A percentile compares a stretch with the other conserved stretches of the same genome.
Conservation (phyloP, 30 jellyfish, hydroid and myxozoan species). For the Hydra vulgaris region DNA sequence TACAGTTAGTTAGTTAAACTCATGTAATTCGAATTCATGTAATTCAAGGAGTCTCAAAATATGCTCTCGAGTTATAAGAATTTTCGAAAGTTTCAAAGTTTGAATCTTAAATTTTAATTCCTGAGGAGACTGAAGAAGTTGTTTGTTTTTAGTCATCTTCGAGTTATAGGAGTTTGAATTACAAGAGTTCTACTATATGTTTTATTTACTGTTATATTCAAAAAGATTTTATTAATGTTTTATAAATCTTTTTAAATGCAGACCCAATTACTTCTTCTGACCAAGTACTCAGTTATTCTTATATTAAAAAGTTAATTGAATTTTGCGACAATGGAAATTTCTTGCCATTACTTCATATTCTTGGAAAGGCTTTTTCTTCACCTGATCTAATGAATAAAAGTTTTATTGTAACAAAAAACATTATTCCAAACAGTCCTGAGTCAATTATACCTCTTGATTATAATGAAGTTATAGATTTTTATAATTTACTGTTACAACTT, state of each 20-base stretch:
- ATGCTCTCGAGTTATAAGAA: no score
- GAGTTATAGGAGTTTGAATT: no score
- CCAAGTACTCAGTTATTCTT: background rate
- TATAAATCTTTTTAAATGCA: background rate
- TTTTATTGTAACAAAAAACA: slow-evolving; percentile 14
- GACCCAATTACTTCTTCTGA: no score
- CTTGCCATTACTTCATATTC: slow-evolving; percentile 35
- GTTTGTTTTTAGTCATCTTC: no score
- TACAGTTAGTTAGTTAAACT: no score
- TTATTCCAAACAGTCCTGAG: background rate
- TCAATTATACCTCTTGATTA: slow-evolving; percentile 26
- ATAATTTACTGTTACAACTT: slow-evolving; percentile 24
- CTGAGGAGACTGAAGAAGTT: no score
- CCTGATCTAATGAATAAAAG: slow-evolving; percentile 46
- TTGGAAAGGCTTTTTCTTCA: slow-evolving; percentile 58
- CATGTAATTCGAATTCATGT: no score
- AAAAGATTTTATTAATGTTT: background rate
- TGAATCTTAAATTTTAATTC: no score
- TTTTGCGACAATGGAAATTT: slow-evolving; percentile 25
- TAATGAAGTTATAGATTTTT: slow-evolving; percentile 31
- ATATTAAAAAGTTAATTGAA: slow-evolving; percentile 29
- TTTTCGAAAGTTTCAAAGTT: no score
- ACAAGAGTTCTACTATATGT: no score
- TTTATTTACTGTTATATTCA: no score
- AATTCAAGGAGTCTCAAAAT: no score